Base-by-base conservation (phyloP, 2,113 vertebrate genomes). In the Sapajus apella region DNA sequence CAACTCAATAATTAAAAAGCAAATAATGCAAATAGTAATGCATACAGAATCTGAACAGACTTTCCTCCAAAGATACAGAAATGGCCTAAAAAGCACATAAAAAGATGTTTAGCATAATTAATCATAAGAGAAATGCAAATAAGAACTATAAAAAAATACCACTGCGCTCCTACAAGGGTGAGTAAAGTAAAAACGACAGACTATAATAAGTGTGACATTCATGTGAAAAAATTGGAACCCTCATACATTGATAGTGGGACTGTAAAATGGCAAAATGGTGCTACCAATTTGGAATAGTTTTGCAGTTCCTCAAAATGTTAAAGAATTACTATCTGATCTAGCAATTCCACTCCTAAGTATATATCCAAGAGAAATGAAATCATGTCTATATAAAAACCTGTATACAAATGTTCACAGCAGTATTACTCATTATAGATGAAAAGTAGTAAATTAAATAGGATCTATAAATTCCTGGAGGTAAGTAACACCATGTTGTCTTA, bases 1-100 rank as follows among this genome's bases (percentile, higher is more conserved):
- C 2, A 93, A 73, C 8, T 18, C 37, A 79, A 80, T 32, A 90
- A 52, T 79, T 56, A 80, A 50, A 80, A 91, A 56, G 72, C 8
- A 91, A 91, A 72, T 14, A 87, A 32, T 8, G 2, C 37, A 90
- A 61, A 83, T 47, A 37, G 58, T 70, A 87, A 61, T 75, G 35
- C 35, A 32, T 27, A 91, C 89, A 77, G 32, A 94, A 66, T 94
- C 17, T 94, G 32, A 92, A 91, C 1, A 94, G 52, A 87, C 30
- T 85, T 89, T 94, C 89, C 79, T 86, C 56, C 40, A 92, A 92
- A 96, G 45, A 92, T 18, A 72, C 55, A 75, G 14, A 91, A 91
- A 92, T 25, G 23, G 23, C 20, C 17, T 68, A 68, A 76, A n/a
- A 86, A 89, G 8, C 25, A 89, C 9, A 47, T 80, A 25, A 96